Conservation (phyloP, 2,113 vertebrate genomes). For the Neopipo cinnamomea region DNA sequence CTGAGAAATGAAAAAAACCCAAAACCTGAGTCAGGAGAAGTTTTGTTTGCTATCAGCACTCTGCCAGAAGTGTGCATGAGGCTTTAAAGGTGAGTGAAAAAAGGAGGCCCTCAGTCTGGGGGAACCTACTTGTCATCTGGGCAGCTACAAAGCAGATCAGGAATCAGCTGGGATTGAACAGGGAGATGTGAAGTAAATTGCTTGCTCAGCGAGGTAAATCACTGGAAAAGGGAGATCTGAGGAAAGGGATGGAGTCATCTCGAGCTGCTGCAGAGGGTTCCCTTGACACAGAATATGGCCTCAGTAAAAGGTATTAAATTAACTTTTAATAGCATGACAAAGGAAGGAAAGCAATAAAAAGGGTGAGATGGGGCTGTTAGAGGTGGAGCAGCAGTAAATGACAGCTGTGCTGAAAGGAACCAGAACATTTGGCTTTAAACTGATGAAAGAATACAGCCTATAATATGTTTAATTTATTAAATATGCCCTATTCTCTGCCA, state of each 20-base stretch:
- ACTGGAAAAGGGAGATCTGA: background rate
- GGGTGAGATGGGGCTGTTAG: background rate
- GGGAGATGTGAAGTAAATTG: conserved; percentile 6
- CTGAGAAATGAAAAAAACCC: background rate
- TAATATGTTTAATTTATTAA: background rate
- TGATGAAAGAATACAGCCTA: background rate
- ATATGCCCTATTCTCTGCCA: background rate
- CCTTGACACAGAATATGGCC: background rate
- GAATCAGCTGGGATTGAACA: background rate
- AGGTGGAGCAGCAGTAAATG: conserved; percentile 30
- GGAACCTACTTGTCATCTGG: background rate
- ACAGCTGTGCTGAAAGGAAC: background rate
- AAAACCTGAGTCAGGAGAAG: background rate
- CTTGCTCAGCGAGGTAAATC: background rate
- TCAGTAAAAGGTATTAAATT: conserved; percentile 27
- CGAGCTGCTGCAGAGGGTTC: background rate
- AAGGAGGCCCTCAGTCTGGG: background rate
- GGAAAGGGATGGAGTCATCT: background rate
- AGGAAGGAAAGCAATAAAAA: conserved; percentile 33
- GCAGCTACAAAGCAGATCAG: background rate
- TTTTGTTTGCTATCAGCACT: background rate
- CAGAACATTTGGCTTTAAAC: background rate
- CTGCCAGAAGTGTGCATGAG: background rate
- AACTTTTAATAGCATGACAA: conserved; percentile 24
- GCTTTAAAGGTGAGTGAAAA: background rate